Conservation (phyloP, 2,113 vertebrate species). For the Oriolus oriolus region DNA sequence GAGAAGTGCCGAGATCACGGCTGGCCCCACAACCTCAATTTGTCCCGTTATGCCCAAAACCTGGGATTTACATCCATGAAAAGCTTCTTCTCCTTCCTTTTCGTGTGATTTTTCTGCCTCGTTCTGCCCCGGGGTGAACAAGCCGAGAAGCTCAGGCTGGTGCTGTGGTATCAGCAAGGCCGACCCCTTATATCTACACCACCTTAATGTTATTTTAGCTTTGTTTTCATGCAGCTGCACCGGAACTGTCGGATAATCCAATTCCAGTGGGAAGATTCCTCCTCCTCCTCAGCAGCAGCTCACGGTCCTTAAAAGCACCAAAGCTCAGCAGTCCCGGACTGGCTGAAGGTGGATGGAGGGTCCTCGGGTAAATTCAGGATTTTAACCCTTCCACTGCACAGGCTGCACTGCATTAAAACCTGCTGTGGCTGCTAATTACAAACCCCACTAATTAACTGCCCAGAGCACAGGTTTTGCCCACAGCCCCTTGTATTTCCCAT, state of each 20-base stretch:
- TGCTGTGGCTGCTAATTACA: accelerated
- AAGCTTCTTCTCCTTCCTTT: not conserved
- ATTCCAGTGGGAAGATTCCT: not conserved
- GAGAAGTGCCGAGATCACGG: not conserved
- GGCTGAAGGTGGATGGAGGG: not conserved
- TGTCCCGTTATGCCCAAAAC: accelerated
- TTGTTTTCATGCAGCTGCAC: not conserved
- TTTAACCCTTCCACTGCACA: not conserved
- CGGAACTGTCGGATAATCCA: not conserved
- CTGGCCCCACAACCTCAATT: not conserved
- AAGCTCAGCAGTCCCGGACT: not conserved
- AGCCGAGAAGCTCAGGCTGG: not conserved
- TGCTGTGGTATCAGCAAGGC: not conserved
- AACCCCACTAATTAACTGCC: not conserved
- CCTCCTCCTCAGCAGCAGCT: not conserved
- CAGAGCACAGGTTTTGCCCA: not conserved
- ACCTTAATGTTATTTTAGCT: not conserved
- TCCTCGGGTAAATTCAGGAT: not conserved
- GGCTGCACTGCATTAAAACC: not conserved
- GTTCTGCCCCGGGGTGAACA: not conserved
- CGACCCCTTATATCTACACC: not conserved
- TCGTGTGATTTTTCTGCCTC: not conserved
- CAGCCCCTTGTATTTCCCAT: not conserved
- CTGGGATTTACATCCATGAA: not conserved
- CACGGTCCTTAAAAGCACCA: slow-evolving; percentile 10